These are phyloP conservation scores for Falco punctatus DNA, from an alignment of 2,113 vertebrate species.

Conservation along the genomic window DNA sequence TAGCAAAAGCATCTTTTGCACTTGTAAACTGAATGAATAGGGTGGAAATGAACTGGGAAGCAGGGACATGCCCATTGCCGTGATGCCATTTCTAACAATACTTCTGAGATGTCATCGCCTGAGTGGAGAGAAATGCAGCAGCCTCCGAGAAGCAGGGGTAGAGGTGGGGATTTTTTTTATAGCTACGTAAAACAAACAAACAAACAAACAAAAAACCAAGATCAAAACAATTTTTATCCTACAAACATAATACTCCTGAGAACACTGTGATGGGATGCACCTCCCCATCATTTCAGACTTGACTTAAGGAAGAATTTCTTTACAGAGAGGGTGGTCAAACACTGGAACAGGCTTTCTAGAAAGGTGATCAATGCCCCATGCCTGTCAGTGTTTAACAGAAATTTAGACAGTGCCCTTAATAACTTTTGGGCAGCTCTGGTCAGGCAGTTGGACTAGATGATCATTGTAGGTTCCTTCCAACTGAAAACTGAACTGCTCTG, in stretches of 20 bases:
- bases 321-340: not conserved
- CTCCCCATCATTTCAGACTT: not conserved
- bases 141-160: not conserved
- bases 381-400: not conserved
- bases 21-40: not conserved
- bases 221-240: not conserved
- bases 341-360: not conserved
- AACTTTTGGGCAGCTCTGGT: not conserved
- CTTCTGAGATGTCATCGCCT: not conserved
- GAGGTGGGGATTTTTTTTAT: not conserved
- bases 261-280: not conserved
- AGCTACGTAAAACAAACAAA: not conserved
- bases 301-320: not conserved
- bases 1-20: constrained; percentile 17
- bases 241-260: not conserved
- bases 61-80: accelerated
- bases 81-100: not conserved
- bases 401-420: not conserved
- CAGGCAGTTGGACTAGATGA: not conserved
- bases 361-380: not conserved
- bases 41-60: not conserved
- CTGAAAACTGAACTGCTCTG: not conserved
- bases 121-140: not conserved
- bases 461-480: not conserved
- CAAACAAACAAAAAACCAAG: too few relatives aligned